These are phyloP conservation scores for Anableps anableps DNA, from an alignment of 2,797 vertebrate genomes.

Conservation along the genomic window DNA sequence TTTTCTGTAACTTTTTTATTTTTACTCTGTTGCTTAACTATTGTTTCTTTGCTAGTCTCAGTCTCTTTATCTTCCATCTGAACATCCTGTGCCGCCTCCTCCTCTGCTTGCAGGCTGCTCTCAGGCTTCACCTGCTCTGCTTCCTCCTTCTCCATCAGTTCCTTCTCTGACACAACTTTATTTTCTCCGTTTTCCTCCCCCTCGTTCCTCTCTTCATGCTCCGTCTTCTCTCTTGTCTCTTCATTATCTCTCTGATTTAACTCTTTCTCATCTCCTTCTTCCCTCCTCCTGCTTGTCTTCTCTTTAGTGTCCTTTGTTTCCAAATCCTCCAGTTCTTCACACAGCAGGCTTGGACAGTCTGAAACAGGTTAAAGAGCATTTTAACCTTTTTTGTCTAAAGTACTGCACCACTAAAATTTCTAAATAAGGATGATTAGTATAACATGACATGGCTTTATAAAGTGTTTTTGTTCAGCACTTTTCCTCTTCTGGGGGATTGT, in stretches of 20 bases:
- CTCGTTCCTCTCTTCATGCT: conserved; percentile 26
- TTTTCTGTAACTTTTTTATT: conserved; percentile 35
- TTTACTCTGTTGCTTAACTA: conserved; percentile 24
- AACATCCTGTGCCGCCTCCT: conserved; percentile 48
- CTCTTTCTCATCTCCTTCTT: conserved; percentile 30
- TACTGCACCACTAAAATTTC: not conserved
- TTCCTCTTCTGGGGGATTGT: not conserved
- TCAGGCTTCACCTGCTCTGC: conserved; percentile 55
- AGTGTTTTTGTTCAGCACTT: not conserved
- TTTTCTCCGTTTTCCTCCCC: conserved; percentile 34
- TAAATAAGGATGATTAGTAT: not conserved
- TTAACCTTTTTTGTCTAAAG: not conserved
- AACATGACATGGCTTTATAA: not conserved
- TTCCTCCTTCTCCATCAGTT: conserved; percentile 58
- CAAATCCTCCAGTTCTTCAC: conserved; percentile 75
- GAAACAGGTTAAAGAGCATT: conserved; percentile 43
- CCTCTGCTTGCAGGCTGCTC: conserved; percentile 42
- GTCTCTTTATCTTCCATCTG: conserved; percentile 34
- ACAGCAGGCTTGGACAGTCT: conserved; percentile 79
- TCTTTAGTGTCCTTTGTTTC: conserved; percentile 51
- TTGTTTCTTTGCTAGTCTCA: conserved; percentile 27
- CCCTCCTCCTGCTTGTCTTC: conserved; percentile 28
- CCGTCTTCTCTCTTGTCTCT: conserved; percentile 22
- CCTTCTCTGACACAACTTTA: conserved; percentile 47
- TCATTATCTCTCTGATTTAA: conserved; percentile 44